Evolutionary conservation across 2,113 vertebrate species (phyloP).

Genomic region (Phodopus roborovskii): DNA sequence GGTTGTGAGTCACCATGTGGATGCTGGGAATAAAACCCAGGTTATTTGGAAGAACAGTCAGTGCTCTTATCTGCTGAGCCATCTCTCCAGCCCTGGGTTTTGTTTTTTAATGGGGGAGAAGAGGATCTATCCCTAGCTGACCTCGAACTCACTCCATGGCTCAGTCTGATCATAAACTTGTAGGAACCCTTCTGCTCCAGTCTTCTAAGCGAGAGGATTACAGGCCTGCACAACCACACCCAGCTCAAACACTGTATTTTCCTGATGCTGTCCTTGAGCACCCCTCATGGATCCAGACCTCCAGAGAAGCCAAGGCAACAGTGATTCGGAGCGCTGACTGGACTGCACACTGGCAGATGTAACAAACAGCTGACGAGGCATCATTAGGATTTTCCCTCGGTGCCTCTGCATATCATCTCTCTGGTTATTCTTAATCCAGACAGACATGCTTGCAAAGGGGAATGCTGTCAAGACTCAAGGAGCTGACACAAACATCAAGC

Average conservation of each 20-base stretch:
- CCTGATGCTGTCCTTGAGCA: background rate
- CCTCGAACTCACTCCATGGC: background rate
- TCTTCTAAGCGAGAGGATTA: background rate
- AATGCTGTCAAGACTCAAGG: background rate
- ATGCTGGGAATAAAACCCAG: background rate
- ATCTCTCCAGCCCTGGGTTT: background rate
- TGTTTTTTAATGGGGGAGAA: background rate
- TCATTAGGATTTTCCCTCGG: background rate
- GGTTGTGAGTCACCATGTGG: background rate
- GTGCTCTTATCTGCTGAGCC: background rate
- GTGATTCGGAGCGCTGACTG: background rate
- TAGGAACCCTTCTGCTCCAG: background rate
- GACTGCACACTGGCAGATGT: background rate
- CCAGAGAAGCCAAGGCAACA: background rate
- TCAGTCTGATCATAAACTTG: background rate
- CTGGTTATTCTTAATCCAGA: background rate
- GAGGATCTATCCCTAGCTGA: background rate
- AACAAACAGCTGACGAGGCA: background rate
- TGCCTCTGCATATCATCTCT: background rate
- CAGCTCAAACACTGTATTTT: background rate
- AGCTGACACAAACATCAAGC: background rate
- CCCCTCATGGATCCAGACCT: background rate
- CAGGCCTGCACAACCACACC: background rate
- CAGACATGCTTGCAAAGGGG: background rate
- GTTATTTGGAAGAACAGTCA: background rate